Evolutionary conservation across 2,113 vertebrate genomes (phyloP).

Genomic region (Montifringilla adamsi): DNA sequence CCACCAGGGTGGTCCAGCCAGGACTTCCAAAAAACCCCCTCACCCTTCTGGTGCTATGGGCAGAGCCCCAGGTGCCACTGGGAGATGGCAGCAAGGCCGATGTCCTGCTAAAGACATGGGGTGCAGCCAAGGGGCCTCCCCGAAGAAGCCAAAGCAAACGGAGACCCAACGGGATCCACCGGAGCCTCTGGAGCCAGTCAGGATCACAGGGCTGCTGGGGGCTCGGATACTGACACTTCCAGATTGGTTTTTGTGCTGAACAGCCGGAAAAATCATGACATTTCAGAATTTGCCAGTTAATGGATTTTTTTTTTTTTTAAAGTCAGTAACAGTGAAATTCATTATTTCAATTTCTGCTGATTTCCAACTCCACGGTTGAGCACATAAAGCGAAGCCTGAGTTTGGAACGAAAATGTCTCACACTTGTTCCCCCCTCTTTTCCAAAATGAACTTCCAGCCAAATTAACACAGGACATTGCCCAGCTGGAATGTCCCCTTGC

Average conservation of each 20-base stretch:
- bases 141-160: neutral
- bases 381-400: neutral
- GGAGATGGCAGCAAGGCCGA: neutral
- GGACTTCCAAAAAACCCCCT: neutral
- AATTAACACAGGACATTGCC: neutral
- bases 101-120: neutral
- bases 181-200: neutral
- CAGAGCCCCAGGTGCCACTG: neutral
- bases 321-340: neutral
- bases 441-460: neutral
- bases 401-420: neutral
- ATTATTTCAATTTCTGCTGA: neutral
- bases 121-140: neutral
- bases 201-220: neutral
- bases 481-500: neutral
- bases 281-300: slow-evolving; percentile 28
- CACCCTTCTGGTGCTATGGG: neutral
- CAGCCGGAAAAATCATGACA: neutral
- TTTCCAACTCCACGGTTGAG: neutral
- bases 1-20: rapidly evolving
- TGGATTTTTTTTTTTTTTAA: neutral
- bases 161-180: rapidly evolving
- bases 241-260: neutral
- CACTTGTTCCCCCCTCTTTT: neutral
- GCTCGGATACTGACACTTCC: neutral